Conservation (phyloP, 2,888 invertebrate genomes). For the Vannuccia rotundouncinata region DNA sequence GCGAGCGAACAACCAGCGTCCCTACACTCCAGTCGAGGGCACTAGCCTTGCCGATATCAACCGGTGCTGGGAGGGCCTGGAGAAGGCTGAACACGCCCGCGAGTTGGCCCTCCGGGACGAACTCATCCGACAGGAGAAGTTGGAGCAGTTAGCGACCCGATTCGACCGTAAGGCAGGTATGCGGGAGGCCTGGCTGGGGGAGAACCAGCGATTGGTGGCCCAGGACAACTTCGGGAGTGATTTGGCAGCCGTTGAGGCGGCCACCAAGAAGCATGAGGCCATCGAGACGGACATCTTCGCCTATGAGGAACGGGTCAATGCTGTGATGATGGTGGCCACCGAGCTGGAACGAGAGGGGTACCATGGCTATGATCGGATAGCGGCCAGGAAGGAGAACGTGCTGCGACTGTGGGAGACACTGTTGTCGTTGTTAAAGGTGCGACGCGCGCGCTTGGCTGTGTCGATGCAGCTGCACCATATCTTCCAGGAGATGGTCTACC, state of each 20-base stretch:
- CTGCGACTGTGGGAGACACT: slow-evolving; percentile 93
- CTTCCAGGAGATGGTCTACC: slow-evolving; percentile 97
- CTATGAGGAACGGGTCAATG: slow-evolving; percentile 96
- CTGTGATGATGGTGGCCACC: slow-evolving; percentile 91
- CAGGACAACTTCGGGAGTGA: slow-evolving; percentile 96
- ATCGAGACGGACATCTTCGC: slow-evolving; percentile 99
- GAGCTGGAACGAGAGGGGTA: slow-evolving; percentile 93
- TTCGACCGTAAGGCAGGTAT: slow-evolving; percentile 97
- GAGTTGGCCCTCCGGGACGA: slow-evolving; percentile 94
- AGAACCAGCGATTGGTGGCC: slow-evolving; percentile 94
- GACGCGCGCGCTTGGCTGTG: slow-evolving; percentile 83
- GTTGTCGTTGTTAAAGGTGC: slow-evolving; percentile 81
- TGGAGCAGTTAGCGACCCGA: slow-evolving; percentile 87
- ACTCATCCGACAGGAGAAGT: slow-evolving; percentile 90
- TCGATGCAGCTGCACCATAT: slow-evolving; percentile 68
- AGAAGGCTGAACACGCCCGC: slow-evolving; percentile 94
- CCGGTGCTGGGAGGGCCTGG: slow-evolving; percentile 93
- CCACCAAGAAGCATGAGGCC: slow-evolving; percentile 98
- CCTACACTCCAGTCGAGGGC: slow-evolving; percentile 88
- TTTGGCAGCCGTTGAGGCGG: slow-evolving; percentile 93
- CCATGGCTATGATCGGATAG: slow-evolving; percentile 86
- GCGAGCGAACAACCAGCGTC: slow-evolving; percentile 96
- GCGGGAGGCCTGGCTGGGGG: slow-evolving; percentile 98
- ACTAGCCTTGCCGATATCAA: slow-evolving; percentile 98
- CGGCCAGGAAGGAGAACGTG: slow-evolving; percentile 85